Evolutionary conservation across 1,140 invertebrate genomes (phyloP).

Genomic region (Protaetia brevitarsis): DNA sequence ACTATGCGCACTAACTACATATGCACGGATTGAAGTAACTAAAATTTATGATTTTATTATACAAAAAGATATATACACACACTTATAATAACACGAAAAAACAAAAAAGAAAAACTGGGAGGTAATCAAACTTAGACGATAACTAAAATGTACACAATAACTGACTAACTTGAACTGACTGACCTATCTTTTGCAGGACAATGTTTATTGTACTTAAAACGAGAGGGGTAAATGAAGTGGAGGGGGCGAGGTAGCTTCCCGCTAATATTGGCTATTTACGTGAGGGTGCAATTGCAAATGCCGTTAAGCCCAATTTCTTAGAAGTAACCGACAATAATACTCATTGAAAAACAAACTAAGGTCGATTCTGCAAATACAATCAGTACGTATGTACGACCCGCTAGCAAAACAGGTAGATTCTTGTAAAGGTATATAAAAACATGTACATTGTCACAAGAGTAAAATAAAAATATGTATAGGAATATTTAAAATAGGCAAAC

Average conservation of each 20-base stretch:
- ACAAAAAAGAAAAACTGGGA: not conserved
- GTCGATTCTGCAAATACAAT: conserved; percentile 3
- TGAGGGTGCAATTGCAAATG: conserved; percentile 16
- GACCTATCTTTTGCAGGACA: not conserved
- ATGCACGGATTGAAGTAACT: conserved; percentile 29
- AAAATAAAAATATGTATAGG: no score
- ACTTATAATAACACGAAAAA: conserved; percentile 19
- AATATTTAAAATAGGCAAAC: no score
- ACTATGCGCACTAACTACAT: conserved; percentile 26
- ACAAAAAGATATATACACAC: not conserved
- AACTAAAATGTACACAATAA: not conserved
- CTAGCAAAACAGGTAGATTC: not conserved
- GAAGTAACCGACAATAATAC: not conserved
- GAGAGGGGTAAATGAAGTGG: conserved; percentile 14
- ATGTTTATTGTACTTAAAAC: not conserved
- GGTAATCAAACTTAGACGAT: not conserved
- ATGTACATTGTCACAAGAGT: no score
- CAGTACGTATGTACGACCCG: not conserved
- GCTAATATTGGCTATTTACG: not conserved
- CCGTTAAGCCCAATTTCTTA: conserved; percentile 2
- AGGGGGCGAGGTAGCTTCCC: not conserved
- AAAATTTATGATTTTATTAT: conserved; percentile 31
- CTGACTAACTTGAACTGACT: not conserved
- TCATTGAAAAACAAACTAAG: not conserved
- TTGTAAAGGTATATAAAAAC: no score